Base-by-base conservation (phyloP, 2,888 invertebrate genomes). In the Drosophila paranaensis region DNA sequence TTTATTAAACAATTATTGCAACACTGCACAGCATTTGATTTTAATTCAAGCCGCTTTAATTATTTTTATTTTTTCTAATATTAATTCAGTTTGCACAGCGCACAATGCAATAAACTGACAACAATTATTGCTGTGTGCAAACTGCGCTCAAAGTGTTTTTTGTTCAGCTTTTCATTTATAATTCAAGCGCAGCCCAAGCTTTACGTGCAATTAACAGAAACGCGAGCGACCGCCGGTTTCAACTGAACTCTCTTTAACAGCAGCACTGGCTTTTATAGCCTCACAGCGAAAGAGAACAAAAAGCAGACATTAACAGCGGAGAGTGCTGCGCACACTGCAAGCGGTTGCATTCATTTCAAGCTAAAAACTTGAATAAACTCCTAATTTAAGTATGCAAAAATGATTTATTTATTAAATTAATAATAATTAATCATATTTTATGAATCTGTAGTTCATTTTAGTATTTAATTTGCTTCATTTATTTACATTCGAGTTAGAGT, bases 161-260 rank as follows among this genome's bases (percentile, higher is more conserved):
- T 70, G 60, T 63, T 60, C 70, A 76, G 82, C 88, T 84, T 75
- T 71, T n/a, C 63, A 79, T 79, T 65, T 74, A 71, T 45, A 60
- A 76, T 76, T 79, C 43, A 72, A 76, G 80, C 65, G 68, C 68
- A 64, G 54, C 10, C 65, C 62, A 56, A 84, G 71, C 88, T 84
- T 84, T 81, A 27, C 14, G n/a, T 56, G 62, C 71, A 82, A 20
- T 53, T 72, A 62, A 66, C 71, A 60, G 79, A 79, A 77, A 43
- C 75, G 76, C 75, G 70, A 74, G 77, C 74, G 77, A 88, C 72
- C 70, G 74, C 88, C 86, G 86, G 83, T 82, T 82, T 71, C 68
- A 62, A 85, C 71, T 66, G 87, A 82, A 80, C 71, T 79, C 77
- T 74, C 66, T 71, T 72, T 45, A 56, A 56, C 55, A 39, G 5